Conservation (phyloP, 2,113 vertebrate genomes). For the Callopanchax toddi region DNA sequence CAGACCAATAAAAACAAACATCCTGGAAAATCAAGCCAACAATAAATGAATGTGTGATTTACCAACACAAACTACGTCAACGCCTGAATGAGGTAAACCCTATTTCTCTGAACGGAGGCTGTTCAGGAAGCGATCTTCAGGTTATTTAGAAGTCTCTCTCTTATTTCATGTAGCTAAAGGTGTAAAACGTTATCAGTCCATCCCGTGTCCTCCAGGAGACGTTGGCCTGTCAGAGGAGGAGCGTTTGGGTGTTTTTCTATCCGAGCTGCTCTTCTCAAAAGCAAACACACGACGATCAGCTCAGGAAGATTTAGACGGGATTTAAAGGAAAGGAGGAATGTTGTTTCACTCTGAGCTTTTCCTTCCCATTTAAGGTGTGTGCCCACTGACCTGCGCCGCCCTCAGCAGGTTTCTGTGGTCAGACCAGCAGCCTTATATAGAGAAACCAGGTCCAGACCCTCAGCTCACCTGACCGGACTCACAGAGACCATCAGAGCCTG, state of each 20-base stretch:
- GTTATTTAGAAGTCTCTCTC: too few species aligned
- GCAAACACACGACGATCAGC: constrained; percentile 33
- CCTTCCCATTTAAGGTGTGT: constrained; percentile 58
- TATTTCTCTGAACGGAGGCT: too few species aligned
- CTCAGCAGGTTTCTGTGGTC: constrained; percentile 23
- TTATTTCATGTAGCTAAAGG: too few species aligned
- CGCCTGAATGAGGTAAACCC: too few species aligned
- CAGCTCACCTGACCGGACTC: constrained; percentile 15
- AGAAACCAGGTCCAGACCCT: not conserved
- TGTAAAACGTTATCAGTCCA: too few species aligned
- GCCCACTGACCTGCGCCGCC: constrained; percentile 27
- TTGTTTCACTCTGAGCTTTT: constrained; percentile 51
- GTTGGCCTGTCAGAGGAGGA: too few species aligned
- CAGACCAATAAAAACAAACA: not conserved
- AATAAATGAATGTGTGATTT: too few species aligned
- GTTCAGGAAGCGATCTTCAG: too few species aligned
- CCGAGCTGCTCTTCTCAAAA: constrained; percentile 28
- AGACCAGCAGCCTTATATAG: constrained; percentile 57
- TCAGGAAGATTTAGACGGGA: constrained; percentile 40
- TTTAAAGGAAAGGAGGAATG: constrained; percentile 50
- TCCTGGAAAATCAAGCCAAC: not conserved
- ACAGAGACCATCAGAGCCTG: not conserved
- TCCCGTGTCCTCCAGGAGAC: too few species aligned
- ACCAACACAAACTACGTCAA: too few species aligned
- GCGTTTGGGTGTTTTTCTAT: constrained; percentile 5